Base-by-base conservation (phyloP, 2,888 invertebrate genomes). In the Acleris literana region DNA sequence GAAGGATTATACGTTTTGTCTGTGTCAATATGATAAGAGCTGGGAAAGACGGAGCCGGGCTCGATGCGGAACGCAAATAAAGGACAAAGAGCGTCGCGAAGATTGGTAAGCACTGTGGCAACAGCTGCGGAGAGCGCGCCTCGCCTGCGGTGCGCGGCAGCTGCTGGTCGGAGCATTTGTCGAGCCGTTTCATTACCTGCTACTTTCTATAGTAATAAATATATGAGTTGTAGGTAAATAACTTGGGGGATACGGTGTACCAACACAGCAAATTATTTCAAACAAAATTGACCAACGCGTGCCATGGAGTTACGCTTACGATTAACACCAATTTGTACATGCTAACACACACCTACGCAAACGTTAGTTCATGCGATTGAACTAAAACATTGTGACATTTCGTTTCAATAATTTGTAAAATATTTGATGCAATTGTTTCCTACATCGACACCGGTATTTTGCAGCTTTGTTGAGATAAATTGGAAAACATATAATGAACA, bases 11-110 rank as follows among this genome's bases (percentile, higher is more conserved):
- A 84, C 76, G 75, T 80, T 80, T 78, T 76, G 82, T 78, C 87
- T 89, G 87, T 83, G 86, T 83, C 88, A 88, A 90, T 87, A 86
- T 79, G 90, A 91, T 90, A 90, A 90, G 85, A 83, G 81, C 80
- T 79, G 81, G 77, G 83, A 85, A 86, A 82, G 81, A 83, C 77
- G 75, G 75, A 76, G 73, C 73, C 72, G 76, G 72, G 79, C 77
- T 81, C 81, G 85, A 85, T 83, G 84, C 84, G 85, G 86, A 87
- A 84, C 85, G 84, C 81, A 84, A 86, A 85, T 84, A 82, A 77
- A 77, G 83, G 76, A 84, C 84, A 87, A 84, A 86, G 80, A 73
- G 70, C 74, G 74, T 72, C 72, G 70, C 72, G 70, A 76, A 82
- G 83, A 84, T 84, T 85, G 85, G 82, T 81, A 80, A 81, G 83